Evolutionary conservation across 2,797 vertebrate genomes (phyloP).

Genomic region (Lithobates pipiens): DNA sequence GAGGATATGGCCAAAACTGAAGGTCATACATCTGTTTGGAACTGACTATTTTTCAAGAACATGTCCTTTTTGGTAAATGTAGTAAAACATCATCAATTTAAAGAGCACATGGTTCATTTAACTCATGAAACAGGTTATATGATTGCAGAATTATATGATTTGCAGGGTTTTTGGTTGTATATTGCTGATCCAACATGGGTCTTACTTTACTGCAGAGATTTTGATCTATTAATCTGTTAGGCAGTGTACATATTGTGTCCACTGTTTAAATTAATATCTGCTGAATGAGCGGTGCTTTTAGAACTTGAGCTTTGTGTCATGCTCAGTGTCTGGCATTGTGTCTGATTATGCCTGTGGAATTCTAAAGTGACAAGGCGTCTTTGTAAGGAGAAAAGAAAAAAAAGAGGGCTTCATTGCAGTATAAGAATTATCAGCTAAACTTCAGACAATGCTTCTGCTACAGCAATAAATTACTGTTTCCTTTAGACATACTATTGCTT

Average conservation of each 20-base stretch:
- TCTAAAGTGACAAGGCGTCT: conserved; percentile 70
- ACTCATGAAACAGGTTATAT: not conserved
- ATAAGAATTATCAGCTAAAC: conserved; percentile 67
- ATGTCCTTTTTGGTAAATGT: not conserved
- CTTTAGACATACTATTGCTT: conserved; percentile 48
- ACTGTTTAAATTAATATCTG: conserved; percentile 79
- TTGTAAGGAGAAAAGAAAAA: conserved; percentile 70
- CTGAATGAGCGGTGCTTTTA: conserved; percentile 74
- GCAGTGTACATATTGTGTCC: conserved; percentile 67
- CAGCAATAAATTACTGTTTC: conserved; percentile 50
- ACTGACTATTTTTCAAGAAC: no score
- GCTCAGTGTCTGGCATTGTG: conserved; percentile 71
- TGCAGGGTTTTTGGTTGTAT: conserved; percentile 22
- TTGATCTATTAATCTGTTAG: conserved; percentile 68
- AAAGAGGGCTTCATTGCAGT: conserved; percentile 65
- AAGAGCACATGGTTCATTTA: not conserved
- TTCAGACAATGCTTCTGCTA: conserved; percentile 59
- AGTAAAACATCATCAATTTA: not conserved
- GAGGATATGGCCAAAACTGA: no score
- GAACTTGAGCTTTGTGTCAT: conserved; percentile 70
- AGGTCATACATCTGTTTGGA: no score
- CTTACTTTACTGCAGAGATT: conserved; percentile 65
- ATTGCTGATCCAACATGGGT: conserved; percentile 25
- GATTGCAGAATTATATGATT: not conserved
- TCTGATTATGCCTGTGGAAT: conserved; percentile 74